Conservation (phyloP, 35 echinoderm and acorn worm genomes). For the Anneissia japonica region DNA sequence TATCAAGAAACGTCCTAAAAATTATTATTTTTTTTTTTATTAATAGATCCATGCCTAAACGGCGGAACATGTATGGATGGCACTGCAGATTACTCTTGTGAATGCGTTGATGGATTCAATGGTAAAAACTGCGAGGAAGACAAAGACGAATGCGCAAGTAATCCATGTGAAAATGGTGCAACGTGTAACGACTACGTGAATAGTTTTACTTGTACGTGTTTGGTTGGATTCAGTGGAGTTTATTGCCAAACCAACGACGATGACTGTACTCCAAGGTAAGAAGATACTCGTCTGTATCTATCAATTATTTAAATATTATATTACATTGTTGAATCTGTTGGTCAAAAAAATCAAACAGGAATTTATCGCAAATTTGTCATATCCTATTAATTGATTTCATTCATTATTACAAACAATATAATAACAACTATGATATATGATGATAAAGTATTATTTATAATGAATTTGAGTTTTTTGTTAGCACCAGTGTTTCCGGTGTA, state of each 20-base stretch:
- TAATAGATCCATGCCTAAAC: slow-evolving; percentile 59
- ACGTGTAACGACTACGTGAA: background rate
- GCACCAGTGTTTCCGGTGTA: too few species aligned
- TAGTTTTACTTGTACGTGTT: slow-evolving; percentile 32
- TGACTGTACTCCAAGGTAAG: slow-evolving; percentile 71
- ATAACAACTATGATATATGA: too few species aligned
- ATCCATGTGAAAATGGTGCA: background rate
- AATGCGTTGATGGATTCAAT: background rate
- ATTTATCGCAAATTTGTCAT: too few species aligned
- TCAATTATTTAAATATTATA: too few species aligned
- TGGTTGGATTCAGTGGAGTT: slow-evolving; percentile 58
- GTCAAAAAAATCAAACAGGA: too few species aligned
- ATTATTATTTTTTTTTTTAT: background rate
- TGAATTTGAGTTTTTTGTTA: too few species aligned
- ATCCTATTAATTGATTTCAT: too few species aligned
- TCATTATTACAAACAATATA: too few species aligned
- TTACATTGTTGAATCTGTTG: too few species aligned
- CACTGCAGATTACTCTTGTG: background rate
- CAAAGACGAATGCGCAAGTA: background rate
- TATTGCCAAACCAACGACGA: slow-evolving; percentile 65
- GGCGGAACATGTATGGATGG: slow-evolving; percentile 16
- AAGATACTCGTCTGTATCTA: too few species aligned
- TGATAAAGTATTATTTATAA: too few species aligned
- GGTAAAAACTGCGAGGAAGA: background rate
- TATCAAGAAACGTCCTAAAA: too few species aligned